Percentiles rank a stretch among this genome's conserved stretches.
These are phyloP conservation scores for Cricetomys ansorgei DNA, from an alignment of 2,113 vertebrate genomes.

Conservation along the genomic window DNA sequence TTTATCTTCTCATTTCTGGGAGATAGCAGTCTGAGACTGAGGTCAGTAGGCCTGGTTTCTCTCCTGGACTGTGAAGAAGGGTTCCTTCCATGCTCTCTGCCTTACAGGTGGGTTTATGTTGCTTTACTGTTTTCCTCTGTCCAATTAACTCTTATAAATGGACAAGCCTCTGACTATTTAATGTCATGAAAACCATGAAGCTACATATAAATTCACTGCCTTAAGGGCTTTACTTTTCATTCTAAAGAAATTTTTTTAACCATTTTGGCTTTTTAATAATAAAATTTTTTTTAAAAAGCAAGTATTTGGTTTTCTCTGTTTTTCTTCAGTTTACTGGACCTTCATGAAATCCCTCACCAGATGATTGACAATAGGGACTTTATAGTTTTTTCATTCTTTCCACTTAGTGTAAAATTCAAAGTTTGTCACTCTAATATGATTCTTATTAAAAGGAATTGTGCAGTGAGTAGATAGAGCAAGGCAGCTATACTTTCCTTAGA, in stretches of 20 bases:
- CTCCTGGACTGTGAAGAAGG: background rate
- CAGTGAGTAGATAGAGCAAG: background rate
- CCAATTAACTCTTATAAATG: background rate
- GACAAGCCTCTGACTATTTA: background rate
- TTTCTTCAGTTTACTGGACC: background rate
- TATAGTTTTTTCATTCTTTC: background rate
- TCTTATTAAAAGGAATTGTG: slow-evolving; percentile 9
- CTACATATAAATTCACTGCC: background rate
- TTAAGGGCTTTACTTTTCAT: slow-evolving; percentile 10
- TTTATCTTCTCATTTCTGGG: background rate
- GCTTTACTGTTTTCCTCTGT: background rate
- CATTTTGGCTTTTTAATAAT: background rate
- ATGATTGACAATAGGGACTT: background rate
- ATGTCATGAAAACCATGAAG: background rate
- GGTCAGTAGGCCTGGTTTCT: background rate
- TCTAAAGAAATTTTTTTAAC: background rate
- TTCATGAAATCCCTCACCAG: background rate
- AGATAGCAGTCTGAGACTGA: background rate
- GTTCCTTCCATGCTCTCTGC: background rate
- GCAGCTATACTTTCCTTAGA: background rate
- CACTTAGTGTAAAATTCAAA: slow-evolving; percentile 1
- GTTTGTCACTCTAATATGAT: background rate
- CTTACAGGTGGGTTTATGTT: background rate
- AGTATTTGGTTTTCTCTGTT: background rate
- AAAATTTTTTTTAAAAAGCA: background rate